Base-by-base conservation (phyloP, 2,888 invertebrate species). In the Schizotus pectinicornis region DNA sequence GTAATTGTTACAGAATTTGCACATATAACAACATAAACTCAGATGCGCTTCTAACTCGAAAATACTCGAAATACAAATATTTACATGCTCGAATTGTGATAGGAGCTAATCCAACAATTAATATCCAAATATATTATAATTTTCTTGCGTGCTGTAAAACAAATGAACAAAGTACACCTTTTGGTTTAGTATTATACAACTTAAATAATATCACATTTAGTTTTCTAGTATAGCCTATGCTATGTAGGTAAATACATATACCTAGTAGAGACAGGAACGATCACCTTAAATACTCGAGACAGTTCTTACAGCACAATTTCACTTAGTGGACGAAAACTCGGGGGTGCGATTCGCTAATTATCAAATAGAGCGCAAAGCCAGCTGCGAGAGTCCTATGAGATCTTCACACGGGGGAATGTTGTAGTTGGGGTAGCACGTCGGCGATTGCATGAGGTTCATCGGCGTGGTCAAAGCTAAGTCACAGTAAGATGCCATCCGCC, bases 181-280 rank as follows among this genome's bases (percentile, higher is more conserved):
- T 50, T 57, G 51, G 45, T 46, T 39, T 34, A 38, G 39, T 55
- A 60, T 64, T 59, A 65, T 64, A 67, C 61, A 74, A 72, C 74
- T 75, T 74, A 76, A 73, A 68, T 70, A 71, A 67, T 76, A 76
- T 76, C 76, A 76, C 76, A 76, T 74, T 70, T 69, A 73, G 67
- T 49, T 67, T 53, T 65, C 62, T 55, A 55, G 54, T 50, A 6
- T 43, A 43, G 8, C 12, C 12, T 39, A 37, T 30, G 42, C 42
- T 42, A 42, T 32, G 42, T 42, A 56, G 52, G 48, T 52, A 35
- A 35, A 34, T 36, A 36, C 36, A 45, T 35, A 36, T 41, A 43
- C 46, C 50, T 50, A 47, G 13, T 11, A 34, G 38, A 31, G 31
- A 52, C 46, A 59, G 59, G 59, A 59, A 59, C 59, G 59, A 59